These are phyloP conservation scores for Ptilonorhynchus violaceus DNA, from an alignment of 2,113 vertebrate genomes.

Conservation along the genomic window DNA sequence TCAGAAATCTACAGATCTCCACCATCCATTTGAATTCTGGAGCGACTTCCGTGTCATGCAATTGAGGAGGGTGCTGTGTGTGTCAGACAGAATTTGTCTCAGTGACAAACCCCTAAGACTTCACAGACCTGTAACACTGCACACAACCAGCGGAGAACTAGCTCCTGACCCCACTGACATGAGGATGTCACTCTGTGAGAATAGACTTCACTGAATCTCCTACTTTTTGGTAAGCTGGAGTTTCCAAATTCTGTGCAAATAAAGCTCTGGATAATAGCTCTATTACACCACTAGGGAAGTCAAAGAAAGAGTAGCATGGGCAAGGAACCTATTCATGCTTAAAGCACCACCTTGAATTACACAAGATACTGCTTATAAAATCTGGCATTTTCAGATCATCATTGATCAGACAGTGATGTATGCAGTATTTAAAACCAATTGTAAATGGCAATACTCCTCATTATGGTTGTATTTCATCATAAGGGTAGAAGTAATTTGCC, in stretches of 20 bases:
- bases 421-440: not conserved
- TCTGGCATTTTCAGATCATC: not conserved
- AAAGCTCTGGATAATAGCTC: not conserved
- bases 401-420: not conserved
- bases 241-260: conserved; percentile 8
- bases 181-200: not conserved
- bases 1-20: not conserved
- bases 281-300: conserved; percentile 6
- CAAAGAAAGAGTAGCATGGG: not conserved
- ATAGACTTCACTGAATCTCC: not conserved
- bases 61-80: not conserved
- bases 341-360: conserved; percentile 1
- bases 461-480: not conserved
- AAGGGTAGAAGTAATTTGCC: not conserved
- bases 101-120: not conserved
- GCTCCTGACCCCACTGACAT: not conserved
- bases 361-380: not conserved
- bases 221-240: not conserved
- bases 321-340: not conserved
- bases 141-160: not conserved
- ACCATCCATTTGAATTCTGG: not conserved
- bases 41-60: fast-evolving
- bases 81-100: not conserved
- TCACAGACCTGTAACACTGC: not conserved
- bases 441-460: not conserved